Evolutionary conservation across 2,113 vertebrate species (phyloP), one percentile per base, ranked within the genome.

Genomic region (Hucho hucho): DNA sequence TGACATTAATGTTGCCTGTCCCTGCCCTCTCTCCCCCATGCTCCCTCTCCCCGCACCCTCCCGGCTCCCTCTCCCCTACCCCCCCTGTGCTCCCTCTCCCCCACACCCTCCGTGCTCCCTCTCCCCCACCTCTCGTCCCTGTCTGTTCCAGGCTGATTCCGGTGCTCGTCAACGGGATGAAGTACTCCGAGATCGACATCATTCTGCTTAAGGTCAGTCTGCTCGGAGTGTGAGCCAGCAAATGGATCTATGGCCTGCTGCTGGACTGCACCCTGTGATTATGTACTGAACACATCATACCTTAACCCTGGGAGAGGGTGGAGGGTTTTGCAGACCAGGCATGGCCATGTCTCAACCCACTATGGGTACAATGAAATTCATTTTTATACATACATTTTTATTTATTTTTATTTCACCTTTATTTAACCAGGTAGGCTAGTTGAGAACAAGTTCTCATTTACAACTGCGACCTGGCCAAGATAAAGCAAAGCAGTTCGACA

Each of bases 131-230:
- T 25, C 82, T 84, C 77, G 76, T 12, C 37, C 37, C 70, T 80
- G 88, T 78, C 87, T 85, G 78, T 77, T 70, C 84, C 89, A 99
- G 97, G 81, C 92, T 99, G 83, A 97, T 94, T 89, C 97, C 97
- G 73, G 97, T 99, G 66, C 94, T 99, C 77, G 96, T 99, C 86
- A 98, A 98, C 83, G 97, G 97, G 85, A 99, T 99, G 97, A 98
- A 98, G 86, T 99, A 99, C 86, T 98, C 97, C 1, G 97, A 99
- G 90, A 98, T 99, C 12, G 97, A 99, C 92, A 98, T 99, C 78
- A 99, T 99, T 89, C 91, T 99, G 65, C 93, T 99, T 80, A 99
- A 98, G 96, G 97, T 99, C 80, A 94, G 95, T 87, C 78, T 75
- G 58, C 69, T 70, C 22, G 26, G 46, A 49, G 18, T 24, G 28